Evolutionary conservation across 2,797 vertebrate genomes (phyloP).

Genomic region (Hozukius guyotensis): DNA sequence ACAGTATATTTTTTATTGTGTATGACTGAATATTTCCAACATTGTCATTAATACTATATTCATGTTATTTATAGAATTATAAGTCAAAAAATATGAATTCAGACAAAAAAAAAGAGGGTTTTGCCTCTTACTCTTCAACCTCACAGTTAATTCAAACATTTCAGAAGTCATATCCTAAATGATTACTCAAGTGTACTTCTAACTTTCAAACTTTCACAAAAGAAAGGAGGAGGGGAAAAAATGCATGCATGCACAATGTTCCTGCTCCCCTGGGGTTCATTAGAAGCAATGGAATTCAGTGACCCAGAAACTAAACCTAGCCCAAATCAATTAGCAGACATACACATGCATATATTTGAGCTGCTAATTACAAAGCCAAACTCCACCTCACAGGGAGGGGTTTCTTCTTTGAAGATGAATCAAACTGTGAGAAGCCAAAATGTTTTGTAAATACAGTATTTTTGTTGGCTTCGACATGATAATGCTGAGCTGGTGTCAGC

Average conservation of each 20-base stretch:
- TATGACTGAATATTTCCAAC: not conserved
- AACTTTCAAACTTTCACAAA: slow-evolving; percentile 68
- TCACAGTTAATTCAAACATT: slow-evolving; percentile 31
- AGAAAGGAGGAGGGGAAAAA: slow-evolving; percentile 47
- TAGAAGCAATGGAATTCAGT: slow-evolving; percentile 83
- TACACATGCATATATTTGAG: slow-evolving; percentile 73
- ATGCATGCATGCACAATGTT: slow-evolving; percentile 63
- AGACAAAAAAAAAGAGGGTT: not conserved
- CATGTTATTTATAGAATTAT: not conserved
- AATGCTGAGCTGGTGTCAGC: slow-evolving; percentile 14
- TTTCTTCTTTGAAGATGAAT: slow-evolving; percentile 73
- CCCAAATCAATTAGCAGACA: slow-evolving; percentile 79
- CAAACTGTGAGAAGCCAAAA: slow-evolving; percentile 48
- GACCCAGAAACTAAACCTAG: slow-evolving; percentile 84
- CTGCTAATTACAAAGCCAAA: slow-evolving; percentile 75
- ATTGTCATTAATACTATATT: not conserved
- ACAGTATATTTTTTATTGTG: not conserved
- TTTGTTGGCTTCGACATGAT: slow-evolving; percentile 40
- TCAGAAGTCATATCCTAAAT: slow-evolving; percentile 44
- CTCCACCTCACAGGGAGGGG: slow-evolving; percentile 68
- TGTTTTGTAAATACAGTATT: slow-evolving; percentile 53
- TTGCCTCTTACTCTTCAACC: not conserved
- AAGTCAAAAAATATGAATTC: not conserved
- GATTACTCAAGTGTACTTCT: slow-evolving; percentile 54
- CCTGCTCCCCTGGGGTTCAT: slow-evolving; percentile 79